These are phyloP conservation scores for Fopius arisanus DNA, from an alignment of 1,140 invertebrate genomes.

Conservation along the genomic window DNA sequence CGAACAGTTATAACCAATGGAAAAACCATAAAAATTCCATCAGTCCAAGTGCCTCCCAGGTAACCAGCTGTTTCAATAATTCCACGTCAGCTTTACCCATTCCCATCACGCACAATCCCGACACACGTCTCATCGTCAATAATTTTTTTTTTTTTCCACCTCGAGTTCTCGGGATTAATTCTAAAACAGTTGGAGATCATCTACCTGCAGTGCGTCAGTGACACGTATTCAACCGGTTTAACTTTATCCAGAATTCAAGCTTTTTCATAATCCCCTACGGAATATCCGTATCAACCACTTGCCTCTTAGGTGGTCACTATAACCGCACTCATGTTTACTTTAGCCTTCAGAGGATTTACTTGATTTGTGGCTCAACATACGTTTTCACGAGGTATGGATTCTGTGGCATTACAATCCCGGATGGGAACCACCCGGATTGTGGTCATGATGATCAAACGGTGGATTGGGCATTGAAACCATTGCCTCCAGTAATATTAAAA, in stretches of 20 bases:
- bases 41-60: neutral
- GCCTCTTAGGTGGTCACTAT: slow-evolving; percentile 5
- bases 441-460: neutral
- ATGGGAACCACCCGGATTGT: neutral
- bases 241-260: neutral
- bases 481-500: neutral
- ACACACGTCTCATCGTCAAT: neutral
- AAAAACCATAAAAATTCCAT: neutral
- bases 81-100: neutral
- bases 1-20: neutral
- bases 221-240: neutral
- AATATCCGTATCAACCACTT: neutral
- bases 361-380: slow-evolving; percentile 16
- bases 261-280: slow-evolving; percentile 5
- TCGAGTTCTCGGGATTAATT: neutral
- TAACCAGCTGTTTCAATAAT: neutral
- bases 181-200: neutral
- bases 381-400: neutral
- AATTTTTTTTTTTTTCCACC: neutral
- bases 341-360: slow-evolving; percentile 10
- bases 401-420: neutral
- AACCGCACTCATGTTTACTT: slow-evolving; percentile 1
- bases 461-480: neutral
- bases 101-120: neutral
- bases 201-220: neutral